A percentile compares a stretch with the other conserved stretches of the same genome.
These are phyloP conservation scores for Clupea harengus DNA, from an alignment of 2,113 vertebrate species.

Conservation along the genomic window DNA sequence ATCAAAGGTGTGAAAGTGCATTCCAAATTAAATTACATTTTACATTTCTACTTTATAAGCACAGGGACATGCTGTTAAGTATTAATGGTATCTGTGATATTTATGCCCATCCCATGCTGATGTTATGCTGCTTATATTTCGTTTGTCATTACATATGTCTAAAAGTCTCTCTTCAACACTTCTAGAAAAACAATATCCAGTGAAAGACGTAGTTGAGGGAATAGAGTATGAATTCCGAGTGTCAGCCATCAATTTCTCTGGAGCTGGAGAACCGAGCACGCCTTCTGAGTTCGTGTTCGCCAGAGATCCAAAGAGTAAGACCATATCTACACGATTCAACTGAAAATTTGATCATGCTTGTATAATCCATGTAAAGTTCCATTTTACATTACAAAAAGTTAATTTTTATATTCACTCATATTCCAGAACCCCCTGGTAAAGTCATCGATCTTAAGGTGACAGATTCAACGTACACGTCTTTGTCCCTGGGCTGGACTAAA, in stretches of 20 bases:
- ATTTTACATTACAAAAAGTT: background rate
- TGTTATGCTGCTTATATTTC: background rate
- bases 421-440: constrained; percentile 75
- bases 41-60: background rate
- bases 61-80: background rate
- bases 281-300: constrained; percentile 75
- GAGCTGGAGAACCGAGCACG: constrained; percentile 75
- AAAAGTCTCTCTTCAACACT: background rate
- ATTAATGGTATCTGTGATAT: background rate
- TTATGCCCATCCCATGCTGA: background rate
- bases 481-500: constrained; percentile 78
- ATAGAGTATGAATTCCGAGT: constrained; percentile 85
- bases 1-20: constrained; percentile 64
- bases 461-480: constrained; percentile 71
- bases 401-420: background rate
- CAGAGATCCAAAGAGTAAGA: constrained; percentile 80
- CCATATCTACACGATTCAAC: background rate
- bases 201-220: constrained; percentile 74
- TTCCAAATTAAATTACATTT: background rate
- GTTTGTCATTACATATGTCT: background rate
- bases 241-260: constrained; percentile 79
- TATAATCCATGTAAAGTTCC: background rate
- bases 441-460: constrained; percentile 78
- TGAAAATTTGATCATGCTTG: background rate
- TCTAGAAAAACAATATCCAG: constrained; percentile 73